Base-by-base conservation (phyloP, 2,888 invertebrate species). In the Xestia ashworthii region DNA sequence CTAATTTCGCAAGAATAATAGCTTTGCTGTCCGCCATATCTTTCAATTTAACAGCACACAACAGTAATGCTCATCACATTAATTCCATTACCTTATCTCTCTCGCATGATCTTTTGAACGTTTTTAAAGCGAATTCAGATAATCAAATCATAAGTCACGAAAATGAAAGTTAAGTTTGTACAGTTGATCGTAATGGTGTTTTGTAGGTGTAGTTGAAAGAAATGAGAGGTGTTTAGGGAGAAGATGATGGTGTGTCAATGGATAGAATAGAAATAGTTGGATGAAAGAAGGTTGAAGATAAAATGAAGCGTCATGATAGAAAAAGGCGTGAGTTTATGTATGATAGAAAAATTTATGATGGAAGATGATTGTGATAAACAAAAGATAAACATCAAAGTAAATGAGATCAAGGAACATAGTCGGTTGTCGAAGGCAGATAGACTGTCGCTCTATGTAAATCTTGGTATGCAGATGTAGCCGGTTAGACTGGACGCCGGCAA, bases 101-200 rank as follows among this genome's bases (percentile, higher is more conserved):
- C 80, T 77, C 64, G 50, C 70, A 53, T 65, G 79, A 76, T 84
- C 69, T 68, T 46, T 19, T 19, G 41, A 60, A 74, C 38, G 16
- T 71, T 83, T 76, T 69, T 25, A 78, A 66, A 80, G 32, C 53
- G 58, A 76, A 78, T 79, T 14, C 46, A 14, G 50, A 77, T 76
- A 80, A 76, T 88, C 64, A 76, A 77, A 79, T 66, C 69, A 55
- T 66, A 71, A 73, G 25, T 69, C 78, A 75, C 68, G 76, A 71
- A 86, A 82, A 85, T 72, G 79, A 88, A 88, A 87, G 87, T 80
- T 32, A 84, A 76, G 41, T 69, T 55, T 38, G 32, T 67, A 14
- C 14, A 71, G 11, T 46, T 64, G 8, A 53, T 71, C 6, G 25
- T 44, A 38, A 73, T 74, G 78, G 65, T 67, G 62, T 62, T 41